Evolutionary conservation across 2,888 invertebrate species (phyloP), one percentile per base, ranked within the genome.

Genomic region (Hypomecis punctinalis): DNA sequence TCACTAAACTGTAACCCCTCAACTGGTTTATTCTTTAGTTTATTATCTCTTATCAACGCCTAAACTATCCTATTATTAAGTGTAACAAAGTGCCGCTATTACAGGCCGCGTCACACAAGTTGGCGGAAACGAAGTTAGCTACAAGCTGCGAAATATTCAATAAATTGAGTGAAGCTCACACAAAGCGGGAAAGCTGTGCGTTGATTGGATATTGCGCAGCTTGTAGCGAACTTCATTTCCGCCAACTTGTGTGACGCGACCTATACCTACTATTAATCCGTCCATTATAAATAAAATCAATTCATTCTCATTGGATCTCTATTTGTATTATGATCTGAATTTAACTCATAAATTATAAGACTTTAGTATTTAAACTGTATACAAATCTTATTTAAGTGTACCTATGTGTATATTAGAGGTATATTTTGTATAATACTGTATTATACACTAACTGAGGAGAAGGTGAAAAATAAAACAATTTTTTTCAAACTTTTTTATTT

Each of bases 401-500:
- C 46, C 53, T 58, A 53, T 66, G 69, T 74, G 76, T 79, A 81
- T 71, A 66, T 71, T 75, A 70, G 57, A 62, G 54, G 82, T 83
- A 82, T 76, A 56, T 81, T 78, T 82, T 88, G 86, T 89, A 89
- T 81, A 74, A 82, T 80, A 83, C 67, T 88, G 85, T 88, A 86
- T 79, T 84, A 78, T 80, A 79, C 69, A 79, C 75, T 73, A 77
- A 73, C 74, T 64, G 72, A 75, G 67, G 72, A 70, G 65, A 69
- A 71, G 68, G 74, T 70, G 47, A 46, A 63, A 83, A 85, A 84
- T 83, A 86, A 90, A 88, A 64, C 63, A 40, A 86, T 82, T 80
- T 75, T 80, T 83, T 76, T 88, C 86, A 88, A 91, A 90, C 86
- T 89, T 92, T 91, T 89, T 91, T 85, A 85, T 90, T 87, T 80